Base-by-base conservation (phyloP, 2,113 vertebrate species). In the Tychaedon coryphoeus region DNA sequence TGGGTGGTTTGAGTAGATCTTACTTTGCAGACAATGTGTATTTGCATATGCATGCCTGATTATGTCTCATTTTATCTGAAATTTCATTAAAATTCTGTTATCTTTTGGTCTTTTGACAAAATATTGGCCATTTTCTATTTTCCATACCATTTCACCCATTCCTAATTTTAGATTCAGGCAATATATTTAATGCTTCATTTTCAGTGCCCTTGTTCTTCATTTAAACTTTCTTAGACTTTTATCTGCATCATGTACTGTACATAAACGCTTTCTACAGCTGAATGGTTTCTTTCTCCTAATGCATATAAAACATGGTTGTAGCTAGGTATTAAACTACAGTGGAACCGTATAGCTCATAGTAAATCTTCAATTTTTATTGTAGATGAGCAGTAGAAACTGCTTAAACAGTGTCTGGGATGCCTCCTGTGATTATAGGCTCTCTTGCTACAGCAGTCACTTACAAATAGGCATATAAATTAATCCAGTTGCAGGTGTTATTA, bases 261-360 rank as follows among this genome's bases (percentile, higher is more conserved):
- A 95, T 96, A 97, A 92, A 97, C 56, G 73, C 86, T 95, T 97
- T 97, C 95, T 94, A 91, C 93, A 95, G 93, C 88, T 87, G 90
- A 97, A 95, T 77, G 90, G 86, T 94, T 97, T 94, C 96, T 96
- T 97, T 94, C 97, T 97, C 80, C 71, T 95, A 95, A 96, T 92
- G 92, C 93, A 95, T 96, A 93, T 95, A 96, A 97, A 98, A 95
- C 91, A 94, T 95, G 79, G 86, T 91, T 90, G 95, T 92, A 95
- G 88, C 95, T 96, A 86, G 90, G 82, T 94, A 96, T 97, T 97
- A 96, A 97, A 97, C 97, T 96, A 94, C 92, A 96, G 83, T 87
- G 85, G 95, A 95, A 95, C 78, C 45, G 9, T 72, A 83, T 93
- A 93, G 86, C 86, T 96, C 76, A 65, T 48, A 86, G 53, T 97